phyloP scores from a whole-genome alignment of 2,888 invertebrate species.

The Oligia fasciuncula region DNA sequence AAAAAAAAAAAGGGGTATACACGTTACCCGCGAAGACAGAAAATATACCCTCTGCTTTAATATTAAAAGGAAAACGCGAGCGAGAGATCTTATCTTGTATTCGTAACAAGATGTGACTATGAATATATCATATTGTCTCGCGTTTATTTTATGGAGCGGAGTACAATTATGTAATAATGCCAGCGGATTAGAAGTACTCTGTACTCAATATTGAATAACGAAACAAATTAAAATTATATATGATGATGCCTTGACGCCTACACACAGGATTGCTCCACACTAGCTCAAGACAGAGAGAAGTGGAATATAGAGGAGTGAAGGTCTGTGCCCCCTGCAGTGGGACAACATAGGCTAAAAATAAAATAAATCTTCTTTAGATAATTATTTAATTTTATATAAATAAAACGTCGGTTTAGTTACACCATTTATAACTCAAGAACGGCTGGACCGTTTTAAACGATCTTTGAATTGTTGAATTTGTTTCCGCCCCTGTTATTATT shows the following conservation, averaged over 20 bases:
- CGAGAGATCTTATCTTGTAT: constrained; percentile 16
- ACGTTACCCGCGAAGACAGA: constrained; percentile 1
- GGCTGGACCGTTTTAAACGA: neutral
- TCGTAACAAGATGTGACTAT: constrained; percentile 29
- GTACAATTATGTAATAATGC: constrained; percentile 23
- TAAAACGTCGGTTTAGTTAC: neutral
- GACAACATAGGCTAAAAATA: neutral
- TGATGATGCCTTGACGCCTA: neutral
- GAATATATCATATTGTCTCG: constrained; percentile 15
- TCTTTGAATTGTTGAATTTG: neutral
- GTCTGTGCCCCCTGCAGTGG: neutral
- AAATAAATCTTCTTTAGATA: neutral
- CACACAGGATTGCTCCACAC: too few species aligned
- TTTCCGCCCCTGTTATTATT: too few species aligned
- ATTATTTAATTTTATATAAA: too few species aligned
- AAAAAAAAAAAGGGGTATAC: too few species aligned
- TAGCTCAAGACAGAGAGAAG: too few species aligned
- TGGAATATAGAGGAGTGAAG: too few species aligned
- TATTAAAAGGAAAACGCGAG: constrained; percentile 45
- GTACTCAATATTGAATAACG: neutral
- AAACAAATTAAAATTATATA: neutral
- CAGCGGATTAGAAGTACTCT: neutral
- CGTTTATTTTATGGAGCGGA: constrained; percentile 2
- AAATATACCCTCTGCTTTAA: constrained; percentile 38
- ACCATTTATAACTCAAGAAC: neutral